Evolutionary conservation across 2,888 invertebrate genomes (phyloP).

Genomic region (Cryptus viduatorius): DNA sequence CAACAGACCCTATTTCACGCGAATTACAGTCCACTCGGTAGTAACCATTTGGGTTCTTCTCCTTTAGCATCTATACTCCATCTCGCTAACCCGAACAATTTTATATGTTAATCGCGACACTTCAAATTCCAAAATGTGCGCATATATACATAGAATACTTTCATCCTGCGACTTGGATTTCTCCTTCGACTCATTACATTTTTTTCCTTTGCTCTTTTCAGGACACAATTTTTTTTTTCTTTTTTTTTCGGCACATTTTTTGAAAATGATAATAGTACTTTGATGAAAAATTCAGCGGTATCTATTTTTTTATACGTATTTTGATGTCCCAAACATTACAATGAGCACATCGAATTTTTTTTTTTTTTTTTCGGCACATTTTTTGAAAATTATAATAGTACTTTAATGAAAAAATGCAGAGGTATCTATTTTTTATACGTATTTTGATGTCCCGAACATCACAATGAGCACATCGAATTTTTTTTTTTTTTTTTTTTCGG

Average conservation of each 20-base stretch:
- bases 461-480: too few relatives aligned
- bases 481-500: neutral
- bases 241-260: neutral
- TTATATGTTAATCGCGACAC: constrained; percentile 12
- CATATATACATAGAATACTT: neutral
- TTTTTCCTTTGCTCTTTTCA: neutral
- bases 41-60: neutral
- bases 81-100: neutral
- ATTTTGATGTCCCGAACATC: too few relatives aligned
- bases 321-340: neutral
- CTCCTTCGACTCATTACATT: neutral
- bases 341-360: too few relatives aligned
- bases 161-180: neutral
- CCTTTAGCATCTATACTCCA: too few relatives aligned
- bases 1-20: neutral
- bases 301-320: neutral
- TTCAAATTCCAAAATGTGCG: neutral
- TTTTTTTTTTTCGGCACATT: too few relatives aligned
- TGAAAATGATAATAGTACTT: neutral
- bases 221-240: neutral
- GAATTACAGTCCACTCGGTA: neutral
- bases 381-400: too few relatives aligned
- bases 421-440: too few relatives aligned
- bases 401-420: too few relatives aligned
- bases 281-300: neutral